phyloP scores from a whole-genome alignment of 2,113 vertebrate genomes.

The Clarias batrachus region DNA sequence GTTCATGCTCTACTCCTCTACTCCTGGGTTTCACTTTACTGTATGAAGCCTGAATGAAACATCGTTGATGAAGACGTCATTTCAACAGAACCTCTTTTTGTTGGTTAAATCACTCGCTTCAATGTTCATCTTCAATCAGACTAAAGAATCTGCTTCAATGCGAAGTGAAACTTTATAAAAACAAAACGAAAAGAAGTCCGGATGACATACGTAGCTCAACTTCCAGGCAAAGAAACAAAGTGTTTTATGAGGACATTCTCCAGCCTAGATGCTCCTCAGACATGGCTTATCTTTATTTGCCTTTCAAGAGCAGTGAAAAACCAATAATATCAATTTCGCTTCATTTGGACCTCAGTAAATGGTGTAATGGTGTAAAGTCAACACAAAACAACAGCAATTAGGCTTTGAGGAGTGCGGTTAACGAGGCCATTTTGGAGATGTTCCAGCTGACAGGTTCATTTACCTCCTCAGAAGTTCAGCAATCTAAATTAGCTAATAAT shows the following conservation, averaged over 20 bases:
- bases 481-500: not conserved
- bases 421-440: no score
- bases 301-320: not conserved
- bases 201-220: no score
- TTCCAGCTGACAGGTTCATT: not conserved
- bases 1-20: no score
- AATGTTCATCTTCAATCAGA: no score
- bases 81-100: no score
- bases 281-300: not conserved
- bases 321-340: not conserved
- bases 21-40: no score
- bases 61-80: no score
- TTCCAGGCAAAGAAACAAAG: not conserved
- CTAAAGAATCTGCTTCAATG: no score
- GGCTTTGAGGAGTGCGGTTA: not conserved
- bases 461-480: not conserved
- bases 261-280: not conserved
- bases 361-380: not conserved
- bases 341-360: not conserved
- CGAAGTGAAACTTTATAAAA: no score
- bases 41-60: no score
- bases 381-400: not conserved
- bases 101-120: no score
- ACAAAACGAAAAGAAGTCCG: no score
- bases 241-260: not conserved